phyloP scores from a whole-genome alignment of 2,113 vertebrate genomes.

The Pampusana beccarii region DNA sequence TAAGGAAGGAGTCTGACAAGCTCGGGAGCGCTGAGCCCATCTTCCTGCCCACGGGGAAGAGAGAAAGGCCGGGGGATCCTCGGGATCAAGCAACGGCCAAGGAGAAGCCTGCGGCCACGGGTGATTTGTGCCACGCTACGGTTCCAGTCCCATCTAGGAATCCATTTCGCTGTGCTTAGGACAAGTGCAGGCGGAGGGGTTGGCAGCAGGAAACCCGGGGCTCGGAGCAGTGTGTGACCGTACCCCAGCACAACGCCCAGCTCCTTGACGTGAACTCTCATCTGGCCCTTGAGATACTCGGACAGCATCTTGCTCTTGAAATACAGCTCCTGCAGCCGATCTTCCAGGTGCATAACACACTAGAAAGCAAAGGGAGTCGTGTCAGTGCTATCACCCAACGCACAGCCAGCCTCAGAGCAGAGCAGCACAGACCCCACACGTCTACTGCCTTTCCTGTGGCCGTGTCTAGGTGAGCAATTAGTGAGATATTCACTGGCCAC shows the following conservation, averaged over 20 bases:
- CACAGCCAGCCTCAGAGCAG: neutral
- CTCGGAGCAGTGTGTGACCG: constrained; percentile 15
- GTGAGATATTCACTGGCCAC: neutral
- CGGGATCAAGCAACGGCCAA: neutral
- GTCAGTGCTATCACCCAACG: neutral
- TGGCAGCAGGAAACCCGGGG: neutral
- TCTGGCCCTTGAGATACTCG: constrained; percentile 96
- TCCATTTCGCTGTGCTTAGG: neutral
- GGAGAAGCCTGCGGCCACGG: neutral
- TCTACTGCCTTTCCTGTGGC: neutral
- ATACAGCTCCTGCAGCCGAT: constrained; percentile 95
- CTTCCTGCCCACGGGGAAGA: neutral
- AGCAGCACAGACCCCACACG: neutral
- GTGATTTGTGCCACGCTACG: neutral
- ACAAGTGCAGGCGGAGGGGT: neutral
- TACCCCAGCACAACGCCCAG: constrained; percentile 95
- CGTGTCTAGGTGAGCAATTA: neutral
- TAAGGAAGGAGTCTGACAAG: neutral
- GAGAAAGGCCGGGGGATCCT: neutral
- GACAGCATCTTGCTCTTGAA: constrained; percentile 99
- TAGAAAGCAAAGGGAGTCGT: constrained; percentile 49
- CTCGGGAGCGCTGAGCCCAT: neutral
- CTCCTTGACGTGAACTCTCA: constrained; percentile 96
- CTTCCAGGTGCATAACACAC: constrained; percentile 99
- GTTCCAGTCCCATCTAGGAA: neutral